A percentile compares a stretch with the other conserved stretches of the same genome.
Conservation (phyloP, 2,888 invertebrate species). For the Drosophila limbata region DNA sequence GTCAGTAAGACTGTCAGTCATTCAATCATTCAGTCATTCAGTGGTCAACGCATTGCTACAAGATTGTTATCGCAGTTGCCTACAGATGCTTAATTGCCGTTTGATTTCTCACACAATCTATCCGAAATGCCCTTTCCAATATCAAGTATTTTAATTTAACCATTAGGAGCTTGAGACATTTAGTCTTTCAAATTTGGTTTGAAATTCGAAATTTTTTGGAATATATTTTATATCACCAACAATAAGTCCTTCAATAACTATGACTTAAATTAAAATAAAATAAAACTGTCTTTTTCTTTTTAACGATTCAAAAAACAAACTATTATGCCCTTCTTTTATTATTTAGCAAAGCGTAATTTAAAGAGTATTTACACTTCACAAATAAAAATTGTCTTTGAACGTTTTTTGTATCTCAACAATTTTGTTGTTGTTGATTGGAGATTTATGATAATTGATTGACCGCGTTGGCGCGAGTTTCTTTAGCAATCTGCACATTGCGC, state of each 20-base stretch:
- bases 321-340: too few species aligned
- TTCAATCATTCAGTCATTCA: constrained; percentile 35
- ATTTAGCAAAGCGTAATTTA: not conserved
- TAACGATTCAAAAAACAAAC: too few species aligned
- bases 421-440: constrained; percentile 49
- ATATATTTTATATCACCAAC: not conserved
- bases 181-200: not conserved
- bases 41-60: constrained; percentile 58
- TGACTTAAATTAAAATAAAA: too few species aligned
- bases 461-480: constrained; percentile 56
- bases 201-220: not conserved
- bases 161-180: not conserved
- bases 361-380: constrained; percentile 29
- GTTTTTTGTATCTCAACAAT: constrained; percentile 19
- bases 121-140: constrained; percentile 19
- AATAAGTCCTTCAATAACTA: not conserved
- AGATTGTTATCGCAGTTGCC: constrained; percentile 71
- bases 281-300: too few species aligned
- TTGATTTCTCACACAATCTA: constrained; percentile 58
- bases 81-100: constrained; percentile 71
- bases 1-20: constrained; percentile 42
- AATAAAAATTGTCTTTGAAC: constrained; percentile 3
- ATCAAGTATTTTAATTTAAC: not conserved
- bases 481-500: constrained; percentile 58
- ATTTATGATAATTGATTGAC: constrained; percentile 73